A percentile compares a stretch with the other conserved stretches of the same genome.
Evolutionary conservation across 2,797 vertebrate genomes (phyloP).

Genomic region (Psittacula derbiana): DNA sequence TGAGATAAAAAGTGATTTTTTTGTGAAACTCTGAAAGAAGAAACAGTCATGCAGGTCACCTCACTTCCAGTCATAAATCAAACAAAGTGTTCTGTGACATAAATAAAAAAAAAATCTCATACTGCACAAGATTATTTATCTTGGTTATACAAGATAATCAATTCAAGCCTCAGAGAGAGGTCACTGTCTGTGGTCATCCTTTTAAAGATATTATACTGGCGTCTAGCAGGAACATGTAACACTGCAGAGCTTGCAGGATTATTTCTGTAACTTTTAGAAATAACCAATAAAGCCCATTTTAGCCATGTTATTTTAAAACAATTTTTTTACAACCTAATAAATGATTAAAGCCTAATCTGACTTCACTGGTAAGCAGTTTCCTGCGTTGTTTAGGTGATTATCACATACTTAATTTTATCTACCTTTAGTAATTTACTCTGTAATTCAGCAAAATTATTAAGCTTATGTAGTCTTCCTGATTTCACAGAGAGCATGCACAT

Average conservation of each 20-base stretch:
- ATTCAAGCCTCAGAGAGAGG: not conserved
- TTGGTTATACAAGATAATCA: constrained; percentile 33
- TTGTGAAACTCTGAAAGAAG: not conserved
- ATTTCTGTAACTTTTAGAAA: constrained; percentile 45
- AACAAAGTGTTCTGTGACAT: not conserved
- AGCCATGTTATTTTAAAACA: constrained; percentile 18
- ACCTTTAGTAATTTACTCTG: not conserved
- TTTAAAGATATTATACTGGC: constrained; percentile 31
- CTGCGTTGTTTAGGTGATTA: not conserved
- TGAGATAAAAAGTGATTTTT: not conserved
- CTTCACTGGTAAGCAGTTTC: not conserved
- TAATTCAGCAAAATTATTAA: not conserved
- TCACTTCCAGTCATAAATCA: constrained; percentile 24
- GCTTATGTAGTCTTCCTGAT: not conserved
- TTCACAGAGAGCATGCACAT: not conserved
- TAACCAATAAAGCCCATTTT: constrained; percentile 22
- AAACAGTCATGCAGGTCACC: not conserved
- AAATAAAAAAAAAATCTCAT: not conserved
- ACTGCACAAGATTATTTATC: constrained; percentile 25
- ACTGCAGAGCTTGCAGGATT: constrained; percentile 56
- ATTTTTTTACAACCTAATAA: constrained; percentile 17
- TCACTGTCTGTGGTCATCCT: constrained; percentile 26
- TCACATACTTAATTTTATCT: not conserved
- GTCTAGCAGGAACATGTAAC: not conserved
- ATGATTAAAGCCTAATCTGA: constrained; percentile 28